Percentiles rank a stretch among this genome's conserved stretches.
phyloP scores from a whole-genome alignment of 2,888 invertebrate species.

The Cerceris rybyensis region DNA sequence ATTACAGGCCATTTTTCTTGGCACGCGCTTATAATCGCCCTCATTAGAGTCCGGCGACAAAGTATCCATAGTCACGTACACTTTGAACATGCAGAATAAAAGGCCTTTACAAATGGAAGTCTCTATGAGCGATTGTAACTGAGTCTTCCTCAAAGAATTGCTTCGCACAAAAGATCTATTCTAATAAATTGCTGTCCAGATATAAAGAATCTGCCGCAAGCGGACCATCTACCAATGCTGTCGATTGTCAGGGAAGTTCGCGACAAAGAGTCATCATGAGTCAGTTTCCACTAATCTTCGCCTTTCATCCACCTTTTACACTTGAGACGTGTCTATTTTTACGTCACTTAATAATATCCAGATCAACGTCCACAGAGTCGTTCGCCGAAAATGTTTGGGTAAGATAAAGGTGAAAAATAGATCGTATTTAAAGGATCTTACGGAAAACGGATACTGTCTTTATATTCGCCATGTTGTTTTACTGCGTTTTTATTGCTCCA shows the following conservation, averaged over 20 bases:
- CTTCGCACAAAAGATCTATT: conserved; percentile 23
- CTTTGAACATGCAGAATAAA: conserved; percentile 22
- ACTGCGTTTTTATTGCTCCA: too few relatives aligned
- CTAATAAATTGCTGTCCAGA: conserved; percentile 38
- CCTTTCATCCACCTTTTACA: too few relatives aligned
- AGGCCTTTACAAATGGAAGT: conserved; percentile 50
- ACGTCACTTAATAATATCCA: too few relatives aligned
- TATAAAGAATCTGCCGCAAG: conserved; percentile 11
- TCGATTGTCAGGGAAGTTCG: neutral
- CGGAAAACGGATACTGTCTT: too few relatives aligned
- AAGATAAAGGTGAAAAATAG: neutral
- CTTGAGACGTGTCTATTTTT: too few relatives aligned
- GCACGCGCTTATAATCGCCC: conserved; percentile 37
- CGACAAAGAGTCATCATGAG: neutral
- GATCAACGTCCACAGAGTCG: neutral
- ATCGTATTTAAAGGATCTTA: neutral
- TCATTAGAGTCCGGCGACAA: conserved; percentile 44
- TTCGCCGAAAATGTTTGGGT: neutral
- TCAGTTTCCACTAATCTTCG: too few relatives aligned
- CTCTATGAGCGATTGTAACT: conserved; percentile 13
- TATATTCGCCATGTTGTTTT: too few relatives aligned
- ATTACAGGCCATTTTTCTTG: conserved; percentile 34
- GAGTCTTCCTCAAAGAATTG: conserved; percentile 29
- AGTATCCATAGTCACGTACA: conserved; percentile 41
- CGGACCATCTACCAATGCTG: conserved; percentile 32